Evolutionary conservation across 2,113 vertebrate genomes (phyloP).

Genomic region (Myotis brandtii): DNA sequence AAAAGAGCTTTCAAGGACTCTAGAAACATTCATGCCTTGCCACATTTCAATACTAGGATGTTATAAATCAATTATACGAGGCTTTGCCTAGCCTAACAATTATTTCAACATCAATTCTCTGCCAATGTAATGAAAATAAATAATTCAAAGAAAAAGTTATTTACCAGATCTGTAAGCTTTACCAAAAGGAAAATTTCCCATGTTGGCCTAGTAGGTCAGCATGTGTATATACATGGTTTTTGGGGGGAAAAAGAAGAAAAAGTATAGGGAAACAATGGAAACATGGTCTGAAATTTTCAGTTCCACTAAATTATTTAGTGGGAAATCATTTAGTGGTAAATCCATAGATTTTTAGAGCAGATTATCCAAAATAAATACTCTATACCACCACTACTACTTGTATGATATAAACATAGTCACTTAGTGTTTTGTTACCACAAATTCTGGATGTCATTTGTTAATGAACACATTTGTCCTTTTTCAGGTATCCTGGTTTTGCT

Average conservation of each 20-base stretch:
- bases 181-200: background rate
- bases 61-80: background rate
- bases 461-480: constrained; percentile 49
- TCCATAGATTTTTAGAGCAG: background rate
- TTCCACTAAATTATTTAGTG: background rate
- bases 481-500: constrained; percentile 88
- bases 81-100: background rate
- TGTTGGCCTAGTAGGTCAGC: background rate
- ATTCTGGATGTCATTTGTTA: background rate
- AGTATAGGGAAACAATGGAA: background rate
- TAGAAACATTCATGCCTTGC: background rate
- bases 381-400: background rate
- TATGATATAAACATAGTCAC: background rate
- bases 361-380: background rate
- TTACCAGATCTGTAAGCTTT: constrained; percentile 21
- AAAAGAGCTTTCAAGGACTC: constrained; percentile 39
- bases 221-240: background rate
- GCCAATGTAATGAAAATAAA: constrained; percentile 33
- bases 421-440: background rate
- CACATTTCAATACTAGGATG: background rate
- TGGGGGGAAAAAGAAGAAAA: background rate
- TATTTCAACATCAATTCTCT: constrained; percentile 26
- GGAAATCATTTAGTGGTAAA: background rate
- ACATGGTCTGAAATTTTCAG: background rate
- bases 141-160: background rate